Evolutionary conservation across 2,113 vertebrate genomes (phyloP).

Genomic region (Gymnogyps californianus): DNA sequence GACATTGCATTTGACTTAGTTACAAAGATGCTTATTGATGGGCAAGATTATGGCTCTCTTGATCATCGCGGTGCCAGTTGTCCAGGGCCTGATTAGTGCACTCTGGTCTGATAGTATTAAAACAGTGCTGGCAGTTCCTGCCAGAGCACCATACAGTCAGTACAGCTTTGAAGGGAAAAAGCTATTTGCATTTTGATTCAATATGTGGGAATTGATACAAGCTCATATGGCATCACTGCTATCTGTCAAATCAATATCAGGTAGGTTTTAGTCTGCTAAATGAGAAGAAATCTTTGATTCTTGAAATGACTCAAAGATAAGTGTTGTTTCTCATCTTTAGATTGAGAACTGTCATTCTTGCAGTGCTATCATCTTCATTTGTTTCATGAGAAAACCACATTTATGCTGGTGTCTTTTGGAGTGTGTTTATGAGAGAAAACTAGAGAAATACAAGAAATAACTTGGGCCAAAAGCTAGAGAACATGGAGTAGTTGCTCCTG

Average conservation of each 20-base stretch:
- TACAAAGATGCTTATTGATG: neutral
- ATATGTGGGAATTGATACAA: neutral
- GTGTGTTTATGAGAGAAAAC: neutral
- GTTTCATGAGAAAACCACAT: neutral
- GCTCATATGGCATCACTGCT: neutral
- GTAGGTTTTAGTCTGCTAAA: neutral
- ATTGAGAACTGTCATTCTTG: neutral
- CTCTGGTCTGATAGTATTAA: neutral
- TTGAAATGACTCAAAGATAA: neutral
- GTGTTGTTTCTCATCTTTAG: neutral
- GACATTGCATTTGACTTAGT: neutral
- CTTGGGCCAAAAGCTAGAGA: neutral
- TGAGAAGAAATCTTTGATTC: neutral
- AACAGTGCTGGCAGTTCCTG: neutral
- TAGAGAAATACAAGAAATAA: neutral
- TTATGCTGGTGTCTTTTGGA: neutral
- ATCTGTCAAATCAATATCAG: neutral
- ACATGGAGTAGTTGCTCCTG: neutral
- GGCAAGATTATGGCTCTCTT: neutral
- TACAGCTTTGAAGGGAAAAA: neutral
- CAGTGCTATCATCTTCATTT: neutral
- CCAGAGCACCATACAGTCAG: neutral
- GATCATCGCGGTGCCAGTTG: fast-evolving
- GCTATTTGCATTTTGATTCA: neutral
- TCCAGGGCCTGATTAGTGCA: neutral